Evolutionary conservation across 2,888 invertebrate genomes (phyloP), one percentile per base, ranked within the genome.

Genomic region (Clostera curtula): DNA sequence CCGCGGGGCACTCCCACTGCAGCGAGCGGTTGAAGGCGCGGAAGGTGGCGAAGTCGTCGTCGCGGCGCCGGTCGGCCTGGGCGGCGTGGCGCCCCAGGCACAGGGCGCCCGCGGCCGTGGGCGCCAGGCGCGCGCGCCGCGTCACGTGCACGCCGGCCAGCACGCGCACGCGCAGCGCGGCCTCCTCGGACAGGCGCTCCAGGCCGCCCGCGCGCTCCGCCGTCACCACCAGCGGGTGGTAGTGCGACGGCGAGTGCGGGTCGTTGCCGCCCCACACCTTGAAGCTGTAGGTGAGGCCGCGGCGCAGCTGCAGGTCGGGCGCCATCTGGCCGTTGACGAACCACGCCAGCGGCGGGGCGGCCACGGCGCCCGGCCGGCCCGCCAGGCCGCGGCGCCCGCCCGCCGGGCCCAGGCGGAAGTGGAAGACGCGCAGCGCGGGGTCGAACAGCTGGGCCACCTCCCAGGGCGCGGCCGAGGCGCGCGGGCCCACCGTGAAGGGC

Each of bases 281-380:
- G 62, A 97, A 95, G 7, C 87, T 90, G 79, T 97, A 97, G 0
- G 89, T 90, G 29, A 94, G 84, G 0, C 96, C 96, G 27, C 97
- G 82, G 34, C 94, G 87, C 48, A 97, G 80, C 86, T 93, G 95
- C 36, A 97, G 76, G 68, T 96, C 95, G 0, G 96, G 96, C 25
- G 91, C 89, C 49, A 97, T 82, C 56, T 90, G 89, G 0, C 97
- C 97, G 72, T 97, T 96, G 36, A 97, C 92, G 74, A 96, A 97
- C 95, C 96, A 97, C 6, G 95, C 91, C 20, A 93, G 77, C 89
- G 91, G 46, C 88, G 90, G 17, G 89, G 88, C 13, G 32, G 24
- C 88, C 88, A 37, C 90, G 90, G 24, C 89, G 84, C 35, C 29
- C 27, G 24, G 6, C 23, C 49, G 33, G 30, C 41, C 61, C 11